Conservation (phyloP, 2,888 invertebrate genomes). For the Platynereis dumerilii region DNA sequence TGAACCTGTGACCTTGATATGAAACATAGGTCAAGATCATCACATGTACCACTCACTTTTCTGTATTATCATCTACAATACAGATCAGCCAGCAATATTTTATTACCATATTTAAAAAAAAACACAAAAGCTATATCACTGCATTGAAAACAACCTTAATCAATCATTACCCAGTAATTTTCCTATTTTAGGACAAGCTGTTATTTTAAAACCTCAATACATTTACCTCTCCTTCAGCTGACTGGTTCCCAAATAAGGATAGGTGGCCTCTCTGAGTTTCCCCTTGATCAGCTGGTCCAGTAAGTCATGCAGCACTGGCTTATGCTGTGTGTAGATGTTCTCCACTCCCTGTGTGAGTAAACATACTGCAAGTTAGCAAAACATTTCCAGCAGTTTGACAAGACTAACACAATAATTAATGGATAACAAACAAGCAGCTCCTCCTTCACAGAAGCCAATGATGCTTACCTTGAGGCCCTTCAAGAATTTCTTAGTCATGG, state of each 20-base stretch:
- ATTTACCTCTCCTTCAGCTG: slow-evolving; percentile 63
- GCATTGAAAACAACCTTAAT: no score
- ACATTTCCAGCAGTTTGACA: not conserved
- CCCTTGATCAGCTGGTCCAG: slow-evolving; percentile 91
- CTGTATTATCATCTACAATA: no score
- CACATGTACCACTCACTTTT: no score
- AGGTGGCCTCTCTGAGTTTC: slow-evolving; percentile 82
- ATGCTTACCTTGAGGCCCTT: slow-evolving; percentile 76
- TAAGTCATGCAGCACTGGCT: slow-evolving; percentile 87
- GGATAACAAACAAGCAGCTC: not conserved
- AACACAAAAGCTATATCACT: no score
- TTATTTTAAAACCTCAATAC: no score
- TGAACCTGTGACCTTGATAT: no score
- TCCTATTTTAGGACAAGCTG: no score
- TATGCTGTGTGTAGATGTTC: slow-evolving; percentile 98
- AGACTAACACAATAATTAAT: not conserved
- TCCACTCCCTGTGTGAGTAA: slow-evolving; percentile 83
- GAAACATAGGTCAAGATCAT: no score
- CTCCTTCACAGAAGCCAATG: not conserved
- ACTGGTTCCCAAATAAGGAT: slow-evolving; percentile 78
- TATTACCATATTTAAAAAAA: no score
- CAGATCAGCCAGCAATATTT: no score
- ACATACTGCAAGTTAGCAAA: not conserved
- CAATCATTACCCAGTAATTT: no score
- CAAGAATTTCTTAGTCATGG: slow-evolving; percentile 85